Base-by-base conservation (phyloP, 2,888 invertebrate genomes). In the Ormyrus thymus region DNA sequence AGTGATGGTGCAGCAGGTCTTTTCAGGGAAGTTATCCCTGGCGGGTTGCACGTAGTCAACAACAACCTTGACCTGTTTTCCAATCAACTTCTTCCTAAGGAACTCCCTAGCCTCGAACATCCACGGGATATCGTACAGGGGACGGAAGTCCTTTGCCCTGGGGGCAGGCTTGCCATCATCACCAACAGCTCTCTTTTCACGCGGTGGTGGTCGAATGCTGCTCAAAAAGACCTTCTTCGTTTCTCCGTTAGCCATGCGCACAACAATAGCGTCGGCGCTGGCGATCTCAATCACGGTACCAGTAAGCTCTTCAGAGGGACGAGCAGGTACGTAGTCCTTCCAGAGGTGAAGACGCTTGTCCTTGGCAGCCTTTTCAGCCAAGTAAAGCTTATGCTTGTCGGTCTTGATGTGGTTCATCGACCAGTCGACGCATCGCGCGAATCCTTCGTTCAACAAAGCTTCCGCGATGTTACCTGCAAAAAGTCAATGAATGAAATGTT, bases 41-140 rank as follows among this genome's bases (percentile, higher is more conserved):
- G 97, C 96, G 1, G 98, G 98, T 89, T 99, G 99, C 81, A 98
- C 95, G 89, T 99, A 99, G 90, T 99, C 99, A 46, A 99, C 94
- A 43, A 94, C 94, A 8, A 98, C 96, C 85, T 95, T 95, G 0
- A 98, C 97, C 90, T 95, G 97, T 90, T 99, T 99, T 69, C 98
- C 97, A 86, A 99, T 95, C 11, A 99, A 92, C 88, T 98, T 97
- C 89, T 98, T 98, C 61, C 99, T 93, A 55, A 99, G 92, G 89
- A 96, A 99, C 91, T 99, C 99, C 72, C 99, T 94, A 0, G 98
- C 98, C 90, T 99, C 99, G 89, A 96, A 98, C 97, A 99, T 97
- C 94, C 96, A 98, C 1, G 99, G 99, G 87, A 99, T 96, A 89
- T 99, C 99, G 89, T 99, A 99, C 0, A 99, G 92, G 0, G 98